Conservation (phyloP, 92 coral and sea anemone genomes). For the Scolanthus callimorphus region DNA sequence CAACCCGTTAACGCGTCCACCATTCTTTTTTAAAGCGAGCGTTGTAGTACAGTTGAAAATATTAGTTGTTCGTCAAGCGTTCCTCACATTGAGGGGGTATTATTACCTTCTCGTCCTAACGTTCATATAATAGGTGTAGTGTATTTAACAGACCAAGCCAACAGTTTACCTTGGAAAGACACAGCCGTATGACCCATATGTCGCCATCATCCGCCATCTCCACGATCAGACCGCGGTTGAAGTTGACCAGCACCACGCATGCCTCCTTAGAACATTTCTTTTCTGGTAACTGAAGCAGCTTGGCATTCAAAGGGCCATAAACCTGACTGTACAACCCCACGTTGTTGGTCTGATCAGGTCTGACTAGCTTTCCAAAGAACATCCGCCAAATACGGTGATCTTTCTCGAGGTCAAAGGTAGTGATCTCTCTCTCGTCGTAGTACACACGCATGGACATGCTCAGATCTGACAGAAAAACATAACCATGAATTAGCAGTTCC, state of each 20-base stretch:
- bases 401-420: slow-evolving; percentile 20
- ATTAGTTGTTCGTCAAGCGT: no score
- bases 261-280: slow-evolving; percentile 20
- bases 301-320: slow-evolving; percentile 47
- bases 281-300: slow-evolving; percentile 41
- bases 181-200: slow-evolving; percentile 36
- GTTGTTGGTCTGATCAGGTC: neutral
- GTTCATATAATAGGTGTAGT: no score
- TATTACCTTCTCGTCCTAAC: no score
- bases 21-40: no score
- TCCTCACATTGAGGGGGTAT: no score
- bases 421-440: slow-evolving; percentile 20
- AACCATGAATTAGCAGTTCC: no score
- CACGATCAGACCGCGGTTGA: slow-evolving; percentile 53
- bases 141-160: no score
- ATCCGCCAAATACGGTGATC: slow-evolving; percentile 38
- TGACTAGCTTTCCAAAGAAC: slow-evolving; percentile 16
- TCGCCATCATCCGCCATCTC: slow-evolving; percentile 45
- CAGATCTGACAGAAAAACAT: slow-evolving; percentile 5
- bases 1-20: no score
- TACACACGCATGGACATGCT: slow-evolving; percentile 23
- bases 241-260: slow-evolving; percentile 30
- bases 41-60: no score
- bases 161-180: slow-evolving; percentile 48
- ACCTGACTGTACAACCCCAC: slow-evolving; percentile 16